A percentile compares a stretch with the other conserved stretches of the same genome.
These are phyloP conservation scores for Sweltsa coloradensis DNA, from an alignment of 1,140 invertebrate species.

Conservation along the genomic window DNA sequence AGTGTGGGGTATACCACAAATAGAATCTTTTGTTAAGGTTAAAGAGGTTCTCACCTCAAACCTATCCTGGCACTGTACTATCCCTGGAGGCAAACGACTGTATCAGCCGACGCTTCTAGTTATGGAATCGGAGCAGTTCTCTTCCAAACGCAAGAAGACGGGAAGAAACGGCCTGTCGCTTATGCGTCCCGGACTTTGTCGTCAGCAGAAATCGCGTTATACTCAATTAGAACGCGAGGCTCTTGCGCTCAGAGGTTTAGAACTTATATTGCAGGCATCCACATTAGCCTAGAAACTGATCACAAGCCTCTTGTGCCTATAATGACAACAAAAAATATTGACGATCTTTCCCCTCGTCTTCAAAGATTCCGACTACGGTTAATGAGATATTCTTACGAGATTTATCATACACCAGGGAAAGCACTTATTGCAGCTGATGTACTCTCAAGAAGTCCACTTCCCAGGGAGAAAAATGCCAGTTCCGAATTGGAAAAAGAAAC, in stretches of 20 bases:
- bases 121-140: slow-evolving; percentile 11
- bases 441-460: too few species aligned
- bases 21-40: background rate
- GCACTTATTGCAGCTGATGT: too few species aligned
- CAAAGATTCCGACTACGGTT: slow-evolving; percentile 18
- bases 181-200: slow-evolving; percentile 12
- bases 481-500: too few species aligned
- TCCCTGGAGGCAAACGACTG: background rate
- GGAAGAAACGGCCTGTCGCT: background rate
- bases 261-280: slow-evolving; percentile 7
- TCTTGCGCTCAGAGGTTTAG: slow-evolving; percentile 8
- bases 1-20: background rate
- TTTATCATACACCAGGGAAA: slow-evolving; percentile 9
- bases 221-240: slow-evolving; percentile 11
- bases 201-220: slow-evolving; percentile 6
- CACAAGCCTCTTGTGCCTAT: slow-evolving; percentile 20
- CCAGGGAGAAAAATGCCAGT: too few species aligned
- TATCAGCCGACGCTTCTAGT: slow-evolving; percentile 1
- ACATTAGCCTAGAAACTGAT: slow-evolving; percentile 18
- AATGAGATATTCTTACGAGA: slow-evolving; percentile 10
- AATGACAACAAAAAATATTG: slow-evolving; percentile 17
- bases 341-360: slow-evolving; percentile 18
- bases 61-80: background rate
- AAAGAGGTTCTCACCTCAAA: background rate
- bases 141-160: slow-evolving; percentile 3